These are phyloP conservation scores for Tiliacea citrago DNA, from an alignment of 2,888 invertebrate species.

Conservation along the genomic window DNA sequence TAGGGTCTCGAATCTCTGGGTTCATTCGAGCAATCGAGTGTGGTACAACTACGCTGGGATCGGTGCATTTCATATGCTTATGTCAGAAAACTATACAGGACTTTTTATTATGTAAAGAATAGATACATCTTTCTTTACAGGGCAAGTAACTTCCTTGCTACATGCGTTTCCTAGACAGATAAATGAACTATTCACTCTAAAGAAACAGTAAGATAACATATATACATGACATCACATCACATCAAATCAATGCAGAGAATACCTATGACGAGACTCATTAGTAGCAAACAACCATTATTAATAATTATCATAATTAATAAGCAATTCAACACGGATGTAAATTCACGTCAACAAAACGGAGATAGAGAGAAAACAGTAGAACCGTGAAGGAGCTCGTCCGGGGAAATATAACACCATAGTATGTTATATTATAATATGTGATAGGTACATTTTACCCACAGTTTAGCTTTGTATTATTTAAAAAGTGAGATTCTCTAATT, in stretches of 20 bases:
- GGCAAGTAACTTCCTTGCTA: not conserved
- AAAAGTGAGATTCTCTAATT: no score
- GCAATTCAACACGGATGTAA: conserved; percentile 17
- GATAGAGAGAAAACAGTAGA: not conserved
- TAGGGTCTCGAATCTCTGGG: no score
- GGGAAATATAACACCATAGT: no score
- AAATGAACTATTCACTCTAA: not conserved
- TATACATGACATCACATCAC: not conserved
- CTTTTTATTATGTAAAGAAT: not conserved
- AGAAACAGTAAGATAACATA: not conserved
- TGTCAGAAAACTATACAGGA: not conserved
- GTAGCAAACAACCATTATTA: conserved; percentile 3
- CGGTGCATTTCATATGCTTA: no score
- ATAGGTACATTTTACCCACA: no score
- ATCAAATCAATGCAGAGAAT: not conserved
- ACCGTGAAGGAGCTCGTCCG: no score
- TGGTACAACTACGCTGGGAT: no score
- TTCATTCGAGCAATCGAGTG: no score
- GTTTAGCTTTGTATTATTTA: no score
- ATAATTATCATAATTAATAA: conserved; percentile 6
- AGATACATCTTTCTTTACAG: not conserved
- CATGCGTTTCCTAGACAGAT: conserved; percentile 1
- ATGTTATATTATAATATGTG: no score
- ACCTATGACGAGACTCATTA: not conserved
- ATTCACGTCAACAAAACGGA: not conserved